These are phyloP conservation scores for Gastracanthus pulcherrimus DNA, from an alignment of 2,888 invertebrate species.

Conservation along the genomic window DNA sequence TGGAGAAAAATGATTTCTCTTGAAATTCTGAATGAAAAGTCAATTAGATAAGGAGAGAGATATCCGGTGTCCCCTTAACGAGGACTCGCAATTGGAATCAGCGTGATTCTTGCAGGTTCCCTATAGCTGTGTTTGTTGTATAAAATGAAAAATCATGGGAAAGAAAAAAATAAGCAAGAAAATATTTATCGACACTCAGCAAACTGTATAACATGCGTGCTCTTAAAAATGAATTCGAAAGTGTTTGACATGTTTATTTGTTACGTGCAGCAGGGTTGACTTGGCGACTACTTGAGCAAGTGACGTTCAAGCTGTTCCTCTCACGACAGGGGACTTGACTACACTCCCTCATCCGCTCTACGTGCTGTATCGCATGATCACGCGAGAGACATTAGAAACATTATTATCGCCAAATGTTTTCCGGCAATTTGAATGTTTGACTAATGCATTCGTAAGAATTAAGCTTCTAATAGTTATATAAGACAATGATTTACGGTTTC, in stretches of 20 bases:
- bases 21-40: too few species aligned
- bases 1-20: too few species aligned
- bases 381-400: slow-evolving; percentile 20
- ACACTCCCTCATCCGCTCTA: slow-evolving; percentile 29
- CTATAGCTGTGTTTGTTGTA: background rate
- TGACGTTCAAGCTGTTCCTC: slow-evolving; percentile 57
- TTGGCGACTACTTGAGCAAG: slow-evolving; percentile 65
- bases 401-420: background rate
- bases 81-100: too few species aligned
- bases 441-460: slow-evolving; percentile 34
- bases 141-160: background rate
- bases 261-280: slow-evolving; percentile 75
- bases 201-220: slow-evolving; percentile 6
- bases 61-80: too few species aligned
- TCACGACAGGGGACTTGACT: slow-evolving; percentile 50
- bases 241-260: slow-evolving; percentile 66
- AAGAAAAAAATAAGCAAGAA: background rate
- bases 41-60: too few species aligned
- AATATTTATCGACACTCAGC: background rate
- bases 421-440: slow-evolving; percentile 21
- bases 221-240: slow-evolving; percentile 19
- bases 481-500: background rate
- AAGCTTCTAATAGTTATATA: slow-evolving; percentile 23
- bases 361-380: slow-evolving; percentile 32
- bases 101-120: too few species aligned